Evolutionary conservation across 2,113 vertebrate genomes (phyloP), one percentile per base, ranked within the genome.

Genomic region (Sylvilagus bachmani): DNA sequence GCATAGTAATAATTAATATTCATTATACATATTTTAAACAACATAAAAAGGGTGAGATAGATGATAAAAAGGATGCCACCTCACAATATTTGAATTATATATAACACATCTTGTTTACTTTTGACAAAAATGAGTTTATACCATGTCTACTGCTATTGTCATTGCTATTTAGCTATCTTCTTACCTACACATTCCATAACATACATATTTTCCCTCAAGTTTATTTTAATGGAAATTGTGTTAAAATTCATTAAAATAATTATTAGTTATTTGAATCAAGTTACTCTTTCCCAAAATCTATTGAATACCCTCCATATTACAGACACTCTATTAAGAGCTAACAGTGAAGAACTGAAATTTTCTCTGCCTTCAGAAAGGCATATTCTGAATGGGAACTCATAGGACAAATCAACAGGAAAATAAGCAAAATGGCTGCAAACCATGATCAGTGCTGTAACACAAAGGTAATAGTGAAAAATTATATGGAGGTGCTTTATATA

Each of bases 111-210:
- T 64, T 55, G 86, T 87, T 77, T 77, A 70, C 58, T 70, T 77
- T 95, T 78, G n/a, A 70, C 69, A 70, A 90, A 91, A 86, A 75
- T 81, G 36, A 86, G 62, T 62, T 77, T 82, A 53, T 53, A 22
- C n/a, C 61, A 62, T 25, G 10, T 12, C 27, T 70, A 62, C 22
- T 77, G 27, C 17, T 75, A 44, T 79, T 74, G 22, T 22, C 58
- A 69, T 85, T 44, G 13, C 33, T 73, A 38, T 4, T 38, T 17
- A 93, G 83, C 31, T n/a, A 3, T 21, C 31, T 74, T 53, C 69
- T 82, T 33, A 75, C 21, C 31, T 74, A 85, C 70, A 75, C 85
- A 16, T 81, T 88, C n/a, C 58, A 70, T 80, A 29, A 38, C 5
- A n/a, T 58, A 66, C 51, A 29, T 53, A 82, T 53, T 90, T 90